phyloP scores from a whole-genome alignment of 2,113 vertebrate species.

The Egretta garzetta region DNA sequence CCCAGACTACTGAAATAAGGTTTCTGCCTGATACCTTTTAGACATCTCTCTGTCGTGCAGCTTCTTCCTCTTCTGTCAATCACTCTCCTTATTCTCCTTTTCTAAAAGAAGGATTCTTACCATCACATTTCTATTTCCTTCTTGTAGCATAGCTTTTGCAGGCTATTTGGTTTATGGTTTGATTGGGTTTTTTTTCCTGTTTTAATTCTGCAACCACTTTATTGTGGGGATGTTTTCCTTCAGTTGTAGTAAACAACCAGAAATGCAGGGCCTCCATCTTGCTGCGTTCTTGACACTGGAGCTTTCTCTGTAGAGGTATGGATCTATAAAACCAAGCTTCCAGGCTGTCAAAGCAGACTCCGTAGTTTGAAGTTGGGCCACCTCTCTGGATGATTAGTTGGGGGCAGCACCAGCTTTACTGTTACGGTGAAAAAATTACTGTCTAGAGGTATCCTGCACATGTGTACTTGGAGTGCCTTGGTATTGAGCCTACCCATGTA shows the following conservation, averaged over 20 bases:
- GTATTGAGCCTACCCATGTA: background rate
- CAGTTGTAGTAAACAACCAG: background rate
- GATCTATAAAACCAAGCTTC: background rate
- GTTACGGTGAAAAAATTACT: background rate
- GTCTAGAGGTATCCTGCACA: background rate
- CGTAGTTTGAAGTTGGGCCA: background rate
- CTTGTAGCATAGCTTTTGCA: background rate
- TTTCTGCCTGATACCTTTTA: background rate
- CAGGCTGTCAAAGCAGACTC: background rate
- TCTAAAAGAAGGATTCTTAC: background rate
- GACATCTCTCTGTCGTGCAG: background rate
- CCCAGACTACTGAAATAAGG: background rate
- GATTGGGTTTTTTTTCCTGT: background rate
- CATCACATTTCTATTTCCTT: background rate
- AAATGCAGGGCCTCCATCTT: background rate
- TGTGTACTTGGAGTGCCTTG: rapidly evolving
- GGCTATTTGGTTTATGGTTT: background rate
- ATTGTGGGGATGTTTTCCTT: background rate
- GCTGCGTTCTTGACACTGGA: background rate
- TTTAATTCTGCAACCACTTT: background rate
- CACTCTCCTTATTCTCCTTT: background rate
- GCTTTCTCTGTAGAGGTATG: background rate
- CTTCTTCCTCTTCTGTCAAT: background rate
- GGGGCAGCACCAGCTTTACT: background rate
- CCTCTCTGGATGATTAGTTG: background rate